Conservation (phyloP, 2,888 invertebrate genomes). For the Drosophila formosana region DNA sequence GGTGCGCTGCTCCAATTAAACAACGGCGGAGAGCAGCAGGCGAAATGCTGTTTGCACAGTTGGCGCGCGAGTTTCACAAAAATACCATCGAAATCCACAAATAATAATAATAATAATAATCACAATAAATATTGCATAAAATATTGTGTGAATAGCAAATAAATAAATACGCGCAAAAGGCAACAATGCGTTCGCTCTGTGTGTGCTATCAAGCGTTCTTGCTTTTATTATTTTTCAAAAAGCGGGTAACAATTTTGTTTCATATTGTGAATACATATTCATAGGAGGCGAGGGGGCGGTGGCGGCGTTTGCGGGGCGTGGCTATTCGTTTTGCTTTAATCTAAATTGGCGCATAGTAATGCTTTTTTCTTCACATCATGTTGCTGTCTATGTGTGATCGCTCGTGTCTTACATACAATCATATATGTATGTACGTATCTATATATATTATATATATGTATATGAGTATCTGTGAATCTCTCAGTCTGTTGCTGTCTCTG, state of each 20-base stretch:
- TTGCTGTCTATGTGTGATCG: conserved; percentile 53
- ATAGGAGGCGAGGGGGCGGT: conserved; percentile 2
- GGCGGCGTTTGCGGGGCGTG: conserved; percentile 60
- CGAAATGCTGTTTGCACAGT: conserved; percentile 68
- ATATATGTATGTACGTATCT: conserved; percentile 31
- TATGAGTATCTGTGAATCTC: conserved; percentile 13
- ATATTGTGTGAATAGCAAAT: conserved; percentile 32
- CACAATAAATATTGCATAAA: conserved; percentile 66
- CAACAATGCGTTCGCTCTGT: conserved; percentile 66
- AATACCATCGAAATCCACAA: conserved; percentile 36
- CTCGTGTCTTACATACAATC: conserved; percentile 61
- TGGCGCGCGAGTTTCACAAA: conserved; percentile 54
- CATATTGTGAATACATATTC: conserved; percentile 20
- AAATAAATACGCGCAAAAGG: conserved; percentile 33
- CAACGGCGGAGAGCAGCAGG: conserved; percentile 8
- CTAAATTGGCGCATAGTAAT: conserved; percentile 81
- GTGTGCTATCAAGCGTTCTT: conserved; percentile 39
- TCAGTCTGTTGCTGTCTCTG: conserved; percentile 10
- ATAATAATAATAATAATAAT: conserved; percentile 52
- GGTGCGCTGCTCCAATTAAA: background rate
- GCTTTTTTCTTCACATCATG: conserved; percentile 41
- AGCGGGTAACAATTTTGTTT: conserved; percentile 36
- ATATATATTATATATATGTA: conserved; percentile 30
- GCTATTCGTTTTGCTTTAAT: conserved; percentile 68
- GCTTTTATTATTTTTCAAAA: conserved; percentile 58